Percentiles rank a stretch among this genome's conserved stretches.
These are phyloP conservation scores for Oscheius sp. DNA, from an alignment of 2,888 invertebrate genomes.

Conservation along the genomic window DNA sequence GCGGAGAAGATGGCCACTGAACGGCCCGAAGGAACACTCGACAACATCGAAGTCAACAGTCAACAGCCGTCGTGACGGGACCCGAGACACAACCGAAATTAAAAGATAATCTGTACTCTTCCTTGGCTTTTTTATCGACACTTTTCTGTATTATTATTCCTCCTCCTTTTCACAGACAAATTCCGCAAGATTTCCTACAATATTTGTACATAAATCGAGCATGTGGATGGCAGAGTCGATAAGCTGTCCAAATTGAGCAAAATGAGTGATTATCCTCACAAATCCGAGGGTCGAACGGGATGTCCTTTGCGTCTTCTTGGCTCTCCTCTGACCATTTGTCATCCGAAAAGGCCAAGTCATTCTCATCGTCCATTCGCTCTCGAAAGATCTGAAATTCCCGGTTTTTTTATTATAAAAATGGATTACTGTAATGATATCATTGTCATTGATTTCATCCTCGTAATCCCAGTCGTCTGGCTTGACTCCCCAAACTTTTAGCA, in stretches of 20 bases:
- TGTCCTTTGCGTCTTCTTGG: not conserved
- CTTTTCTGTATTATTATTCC: too few relatives aligned
- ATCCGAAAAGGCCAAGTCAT: slow-evolving; percentile 15
- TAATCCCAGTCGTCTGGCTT: slow-evolving; percentile 11
- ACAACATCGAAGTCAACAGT: too few relatives aligned
- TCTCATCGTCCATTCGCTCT: slow-evolving; percentile 12
- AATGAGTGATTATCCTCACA: slow-evolving; percentile 37
- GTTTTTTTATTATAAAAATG: not conserved
- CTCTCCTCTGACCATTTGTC: slow-evolving; percentile 24
- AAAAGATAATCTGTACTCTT: too few relatives aligned
- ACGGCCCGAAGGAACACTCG: too few relatives aligned
- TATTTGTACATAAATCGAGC: slow-evolving; percentile 35
- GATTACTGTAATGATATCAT: slow-evolving; percentile 25
- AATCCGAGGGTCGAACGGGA: slow-evolving; percentile 19
- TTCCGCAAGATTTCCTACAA: slow-evolving; percentile 35
- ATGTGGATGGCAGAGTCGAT: slow-evolving; percentile 16
- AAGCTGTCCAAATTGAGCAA: slow-evolving; percentile 27
- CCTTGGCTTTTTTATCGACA: too few relatives aligned
- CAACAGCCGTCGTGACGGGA: too few relatives aligned
- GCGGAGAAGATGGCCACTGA: too few relatives aligned
- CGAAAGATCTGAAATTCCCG: not conserved
- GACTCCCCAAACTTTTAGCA: not conserved
- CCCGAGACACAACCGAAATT: too few relatives aligned
- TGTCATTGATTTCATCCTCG: slow-evolving; percentile 11
- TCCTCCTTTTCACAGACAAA: slow-evolving; percentile 7